These are phyloP conservation scores for Venustaconcha ellipsiformis DNA, from an alignment of 1,140 invertebrate species.

Conservation along the genomic window DNA sequence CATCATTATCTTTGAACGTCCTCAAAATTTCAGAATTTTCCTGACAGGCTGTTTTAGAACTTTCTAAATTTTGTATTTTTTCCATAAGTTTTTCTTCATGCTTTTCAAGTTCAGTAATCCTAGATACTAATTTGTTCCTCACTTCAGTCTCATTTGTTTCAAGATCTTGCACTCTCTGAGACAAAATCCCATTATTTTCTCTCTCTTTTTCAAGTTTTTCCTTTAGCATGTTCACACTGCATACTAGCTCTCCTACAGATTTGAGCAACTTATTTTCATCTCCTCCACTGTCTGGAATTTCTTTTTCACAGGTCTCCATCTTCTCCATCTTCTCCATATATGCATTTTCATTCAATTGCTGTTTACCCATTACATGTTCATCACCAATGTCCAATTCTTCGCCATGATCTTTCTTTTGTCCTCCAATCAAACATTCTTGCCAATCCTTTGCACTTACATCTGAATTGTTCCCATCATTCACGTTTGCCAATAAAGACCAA, in stretches of 20 bases:
- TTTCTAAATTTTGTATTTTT: slow-evolving; percentile 32
- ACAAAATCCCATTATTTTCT: slow-evolving; percentile 28
- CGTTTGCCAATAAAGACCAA: no score
- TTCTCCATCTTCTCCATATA: slow-evolving; percentile 54
- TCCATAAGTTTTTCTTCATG: slow-evolving; percentile 47
- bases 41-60: slow-evolving; percentile 18
- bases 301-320: slow-evolving; percentile 43
- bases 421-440: no score
- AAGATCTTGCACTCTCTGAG: slow-evolving; percentile 40
- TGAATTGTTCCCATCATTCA: no score
- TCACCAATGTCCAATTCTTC: no score
- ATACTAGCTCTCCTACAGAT: slow-evolving; percentile 38
- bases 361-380: no score
- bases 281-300: slow-evolving; percentile 39
- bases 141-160: slow-evolving; percentile 45
- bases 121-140: slow-evolving; percentile 31
- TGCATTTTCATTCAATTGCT: slow-evolving; percentile 43
- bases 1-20: not conserved
- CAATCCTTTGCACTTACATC: no score
- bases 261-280: slow-evolving; percentile 37
- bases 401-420: no score
- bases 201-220: slow-evolving; percentile 35
- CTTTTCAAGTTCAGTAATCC: slow-evolving; percentile 39
- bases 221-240: slow-evolving; percentile 45
- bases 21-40: slow-evolving; percentile 8